Conservation (phyloP, 2,113 vertebrate genomes). For the Xerus inauris region DNA sequence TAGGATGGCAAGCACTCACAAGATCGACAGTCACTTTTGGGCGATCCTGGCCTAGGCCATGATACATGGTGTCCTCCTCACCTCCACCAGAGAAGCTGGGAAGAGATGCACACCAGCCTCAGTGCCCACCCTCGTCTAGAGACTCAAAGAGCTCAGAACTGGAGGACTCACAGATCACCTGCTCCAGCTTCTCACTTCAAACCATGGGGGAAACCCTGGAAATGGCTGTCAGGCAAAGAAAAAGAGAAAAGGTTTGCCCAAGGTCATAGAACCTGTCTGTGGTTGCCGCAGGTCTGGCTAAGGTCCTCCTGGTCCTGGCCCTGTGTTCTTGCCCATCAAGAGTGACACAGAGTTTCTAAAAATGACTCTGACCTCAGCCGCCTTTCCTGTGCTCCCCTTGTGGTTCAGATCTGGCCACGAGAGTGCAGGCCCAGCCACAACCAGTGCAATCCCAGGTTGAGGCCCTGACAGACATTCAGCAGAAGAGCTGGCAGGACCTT, state of each 20-base stretch:
- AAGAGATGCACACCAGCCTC: background rate
- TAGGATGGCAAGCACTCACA: background rate
- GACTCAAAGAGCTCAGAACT: background rate
- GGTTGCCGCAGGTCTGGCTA: background rate
- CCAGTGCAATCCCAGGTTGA: background rate
- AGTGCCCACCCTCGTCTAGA: background rate
- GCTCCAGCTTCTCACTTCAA: background rate
- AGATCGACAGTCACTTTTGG: background rate
- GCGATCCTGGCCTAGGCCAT: background rate
- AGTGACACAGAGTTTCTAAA: background rate
- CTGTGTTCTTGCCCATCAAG: background rate
- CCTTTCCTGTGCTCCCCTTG: background rate
- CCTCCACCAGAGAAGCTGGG: background rate
- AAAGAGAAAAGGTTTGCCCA: background rate
- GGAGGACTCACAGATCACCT: rapidly evolving
- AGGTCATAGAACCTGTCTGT: background rate
- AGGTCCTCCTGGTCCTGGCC: background rate
- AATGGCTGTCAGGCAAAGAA: background rate
- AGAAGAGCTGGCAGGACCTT: background rate
- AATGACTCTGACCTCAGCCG: background rate
- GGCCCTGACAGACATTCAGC: background rate
- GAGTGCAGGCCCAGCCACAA: background rate
- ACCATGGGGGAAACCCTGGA: background rate
- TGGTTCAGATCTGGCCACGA: background rate
- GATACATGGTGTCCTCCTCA: background rate